phyloP scores from a whole-genome alignment of 2,113 vertebrate genomes.

The Phrynosoma blainvillii region DNA sequence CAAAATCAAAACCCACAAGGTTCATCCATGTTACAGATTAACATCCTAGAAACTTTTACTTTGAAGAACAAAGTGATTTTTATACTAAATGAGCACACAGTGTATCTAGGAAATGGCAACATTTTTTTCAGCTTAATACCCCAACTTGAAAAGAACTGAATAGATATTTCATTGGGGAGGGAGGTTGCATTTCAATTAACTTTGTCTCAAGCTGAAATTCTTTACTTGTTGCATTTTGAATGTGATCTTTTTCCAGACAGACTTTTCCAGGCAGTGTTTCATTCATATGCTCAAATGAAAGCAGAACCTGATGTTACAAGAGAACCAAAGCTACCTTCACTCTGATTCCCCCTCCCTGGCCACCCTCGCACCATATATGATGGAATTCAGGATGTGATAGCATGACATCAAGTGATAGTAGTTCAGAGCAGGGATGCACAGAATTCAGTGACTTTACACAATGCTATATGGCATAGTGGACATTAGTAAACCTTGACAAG shows the following conservation, averaged over 20 bases:
- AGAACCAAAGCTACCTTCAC: too few relatives aligned
- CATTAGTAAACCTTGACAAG: not conserved
- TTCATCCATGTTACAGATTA: slow-evolving; percentile 56
- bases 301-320: not conserved
- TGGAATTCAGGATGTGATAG: not conserved
- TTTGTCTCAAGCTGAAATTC: too few relatives aligned
- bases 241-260: not conserved
- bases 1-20: slow-evolving; percentile 31
- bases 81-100: slow-evolving; percentile 6
- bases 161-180: not conserved
- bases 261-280: not conserved
- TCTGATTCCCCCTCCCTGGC: not conserved
- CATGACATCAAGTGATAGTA: not conserved
- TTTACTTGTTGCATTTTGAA: not conserved
- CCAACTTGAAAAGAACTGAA: not conserved
- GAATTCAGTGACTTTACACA: not conserved
- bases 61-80: slow-evolving; percentile 53
- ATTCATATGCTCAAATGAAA: not conserved
- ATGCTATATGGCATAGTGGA: not conserved
- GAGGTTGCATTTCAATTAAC: not conserved
- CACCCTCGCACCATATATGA: too few relatives aligned
- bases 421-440: not conserved
- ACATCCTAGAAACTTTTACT: slow-evolving; percentile 43
- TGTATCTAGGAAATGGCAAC: slow-evolving; percentile 38
- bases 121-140: slow-evolving; percentile 30